A percentile compares a stretch with the other conserved stretches of the same genome.
Conservation (phyloP, 64 coral and sea anemone genomes). For the Pocillopora damicornis region DNA sequence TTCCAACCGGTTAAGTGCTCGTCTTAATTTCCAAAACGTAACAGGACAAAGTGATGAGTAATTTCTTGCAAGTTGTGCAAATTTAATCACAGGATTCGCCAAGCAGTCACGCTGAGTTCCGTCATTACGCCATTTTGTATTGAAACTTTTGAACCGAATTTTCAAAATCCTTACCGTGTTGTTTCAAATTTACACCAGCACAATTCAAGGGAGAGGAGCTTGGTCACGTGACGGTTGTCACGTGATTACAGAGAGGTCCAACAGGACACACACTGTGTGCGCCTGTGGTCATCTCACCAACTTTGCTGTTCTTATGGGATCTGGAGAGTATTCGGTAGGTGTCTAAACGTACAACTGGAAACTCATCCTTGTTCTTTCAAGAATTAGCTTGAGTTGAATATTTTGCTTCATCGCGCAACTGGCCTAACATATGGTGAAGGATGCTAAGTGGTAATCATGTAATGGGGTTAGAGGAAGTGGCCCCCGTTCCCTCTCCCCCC, state of each 20-base stretch:
- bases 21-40: no score
- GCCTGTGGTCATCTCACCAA: constrained; percentile 81
- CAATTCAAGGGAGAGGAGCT: constrained; percentile 27
- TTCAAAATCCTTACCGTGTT: neutral
- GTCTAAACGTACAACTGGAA: no score
- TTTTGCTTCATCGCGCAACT: neutral
- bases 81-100: no score
- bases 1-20: no score
- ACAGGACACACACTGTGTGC: constrained; percentile 59
- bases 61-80: no score
- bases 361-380: no score
- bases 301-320: constrained; percentile 79
- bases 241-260: constrained; percentile 60
- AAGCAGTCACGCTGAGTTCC: neutral
- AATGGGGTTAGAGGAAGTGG: no score
- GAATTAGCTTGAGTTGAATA: no score
- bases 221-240: constrained; percentile 73
- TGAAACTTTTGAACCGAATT: neutral
- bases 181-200: constrained; percentile 9
- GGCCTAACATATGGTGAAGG: neutral
- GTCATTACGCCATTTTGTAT: neutral
- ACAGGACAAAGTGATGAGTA: no score
- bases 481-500: no score
- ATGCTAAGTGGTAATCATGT: no score
- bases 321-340: constrained; percentile 42